These are phyloP conservation scores for Streptopelia turtur DNA, from an alignment of 2,797 vertebrate genomes.

Conservation along the genomic window DNA sequence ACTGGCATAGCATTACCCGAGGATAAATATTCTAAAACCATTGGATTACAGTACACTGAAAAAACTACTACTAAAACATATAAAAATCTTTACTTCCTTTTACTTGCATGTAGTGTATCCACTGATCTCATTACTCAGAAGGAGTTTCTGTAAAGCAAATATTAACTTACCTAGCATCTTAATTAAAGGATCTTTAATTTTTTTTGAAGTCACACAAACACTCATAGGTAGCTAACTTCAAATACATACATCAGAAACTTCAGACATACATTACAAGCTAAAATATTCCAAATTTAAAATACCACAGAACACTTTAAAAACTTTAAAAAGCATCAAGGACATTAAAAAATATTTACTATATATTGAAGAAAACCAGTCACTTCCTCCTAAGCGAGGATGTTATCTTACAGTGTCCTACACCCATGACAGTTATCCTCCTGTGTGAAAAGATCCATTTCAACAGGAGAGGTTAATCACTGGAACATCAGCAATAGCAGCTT, in stretches of 20 bases:
- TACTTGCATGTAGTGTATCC: background rate
- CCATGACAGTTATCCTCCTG: background rate
- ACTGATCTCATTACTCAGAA: background rate
- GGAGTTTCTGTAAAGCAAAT: background rate
- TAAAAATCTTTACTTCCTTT: background rate
- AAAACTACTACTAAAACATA: background rate
- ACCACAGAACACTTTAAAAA: background rate
- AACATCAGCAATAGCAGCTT: background rate
- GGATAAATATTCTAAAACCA: background rate
- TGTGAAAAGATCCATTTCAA: background rate
- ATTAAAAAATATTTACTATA: background rate
- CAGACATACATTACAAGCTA: background rate
- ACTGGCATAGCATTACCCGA: background rate
- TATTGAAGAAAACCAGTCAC: background rate
- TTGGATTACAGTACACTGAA: background rate
- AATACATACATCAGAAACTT: background rate
- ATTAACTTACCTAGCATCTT: background rate
- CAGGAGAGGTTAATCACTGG: background rate
- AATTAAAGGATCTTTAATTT: background rate
- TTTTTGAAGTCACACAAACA: background rate
- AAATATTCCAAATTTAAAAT: background rate
- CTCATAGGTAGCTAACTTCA: background rate
- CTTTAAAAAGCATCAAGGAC: background rate
- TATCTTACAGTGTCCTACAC: background rate
- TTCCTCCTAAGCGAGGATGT: background rate